These are phyloP conservation scores for Standfussiana lucernea DNA, from an alignment of 2,888 invertebrate genomes.

Conservation along the genomic window DNA sequence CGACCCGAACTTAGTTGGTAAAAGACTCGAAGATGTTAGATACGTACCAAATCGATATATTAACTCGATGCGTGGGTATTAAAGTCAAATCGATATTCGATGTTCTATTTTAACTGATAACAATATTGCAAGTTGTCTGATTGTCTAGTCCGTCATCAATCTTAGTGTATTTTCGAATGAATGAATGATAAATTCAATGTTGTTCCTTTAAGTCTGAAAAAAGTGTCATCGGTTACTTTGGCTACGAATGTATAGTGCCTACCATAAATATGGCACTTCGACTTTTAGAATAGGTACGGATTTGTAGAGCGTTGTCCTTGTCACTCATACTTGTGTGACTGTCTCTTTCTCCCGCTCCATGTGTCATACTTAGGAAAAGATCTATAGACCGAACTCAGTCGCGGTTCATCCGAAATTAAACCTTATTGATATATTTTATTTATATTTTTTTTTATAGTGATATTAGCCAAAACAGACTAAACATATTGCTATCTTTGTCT, in stretches of 20 bases:
- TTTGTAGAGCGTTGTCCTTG: not conserved
- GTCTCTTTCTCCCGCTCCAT: not conserved
- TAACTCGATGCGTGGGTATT: no score
- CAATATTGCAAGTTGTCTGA: not conserved
- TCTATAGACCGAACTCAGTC: not conserved
- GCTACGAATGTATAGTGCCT: not conserved
- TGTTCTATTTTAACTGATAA: not conserved
- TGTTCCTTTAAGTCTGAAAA: constrained; percentile 42
- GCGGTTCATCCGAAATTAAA: not conserved
- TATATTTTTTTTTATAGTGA: no score
- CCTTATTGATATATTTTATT: no score
- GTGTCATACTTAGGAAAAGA: not conserved
- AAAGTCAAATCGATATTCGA: not conserved
- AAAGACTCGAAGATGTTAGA: not conserved
- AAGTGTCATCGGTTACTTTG: constrained; percentile 37
- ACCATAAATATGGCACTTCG: not conserved
- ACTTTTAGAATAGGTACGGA: not conserved
- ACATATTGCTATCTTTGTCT: constrained; percentile 15
- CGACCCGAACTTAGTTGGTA: not conserved
- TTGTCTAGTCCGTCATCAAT: constrained; percentile 11
- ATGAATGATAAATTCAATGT: constrained; percentile 12
- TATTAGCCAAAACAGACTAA: not conserved
- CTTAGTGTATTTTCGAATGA: constrained; percentile 21
- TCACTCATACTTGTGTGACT: not conserved
- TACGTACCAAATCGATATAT: no score